Evolutionary conservation across 2,888 invertebrate species (phyloP).

Genomic region (Napeogenes sylphis): DNA sequence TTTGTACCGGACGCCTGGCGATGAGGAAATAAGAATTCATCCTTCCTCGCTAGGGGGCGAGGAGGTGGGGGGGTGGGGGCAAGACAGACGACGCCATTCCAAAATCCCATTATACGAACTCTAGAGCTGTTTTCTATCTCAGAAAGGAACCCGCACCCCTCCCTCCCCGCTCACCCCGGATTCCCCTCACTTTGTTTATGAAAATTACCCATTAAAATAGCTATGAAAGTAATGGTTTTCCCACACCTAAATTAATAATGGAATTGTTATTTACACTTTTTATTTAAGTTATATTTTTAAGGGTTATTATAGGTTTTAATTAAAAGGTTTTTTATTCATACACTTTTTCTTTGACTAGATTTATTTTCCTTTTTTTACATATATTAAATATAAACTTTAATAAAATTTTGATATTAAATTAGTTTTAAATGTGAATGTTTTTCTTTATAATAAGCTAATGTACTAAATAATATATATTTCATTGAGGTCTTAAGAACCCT

Average conservation of each 20-base stretch:
- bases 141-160: constrained; percentile 62
- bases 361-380: not conserved
- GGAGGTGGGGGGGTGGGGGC: constrained; percentile 60
- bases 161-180: constrained; percentile 45
- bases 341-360: constrained; percentile 4
- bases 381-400: not conserved
- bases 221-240: constrained; percentile 76
- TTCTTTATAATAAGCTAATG: not conserved
- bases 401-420: too few species aligned
- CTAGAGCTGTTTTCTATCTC: constrained; percentile 80
- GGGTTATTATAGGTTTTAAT: not conserved
- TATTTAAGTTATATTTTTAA: constrained; percentile 49
- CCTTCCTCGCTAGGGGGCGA: constrained; percentile 66
- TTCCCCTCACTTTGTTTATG: constrained; percentile 73
- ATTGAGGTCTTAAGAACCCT: constrained; percentile 44
- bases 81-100: constrained; percentile 85
- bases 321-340: constrained; percentile 19
- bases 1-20: constrained; percentile 72
- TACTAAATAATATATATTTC: not conserved
- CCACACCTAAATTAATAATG: constrained; percentile 76
- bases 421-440: too few species aligned
- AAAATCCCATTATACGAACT: constrained; percentile 83
- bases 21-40: constrained; percentile 79
- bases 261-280: constrained; percentile 70
- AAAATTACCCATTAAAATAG: constrained; percentile 78